These are phyloP conservation scores for Oedothorax gibbosus DNA, from an alignment of 1,140 invertebrate species.

Conservation along the genomic window DNA sequence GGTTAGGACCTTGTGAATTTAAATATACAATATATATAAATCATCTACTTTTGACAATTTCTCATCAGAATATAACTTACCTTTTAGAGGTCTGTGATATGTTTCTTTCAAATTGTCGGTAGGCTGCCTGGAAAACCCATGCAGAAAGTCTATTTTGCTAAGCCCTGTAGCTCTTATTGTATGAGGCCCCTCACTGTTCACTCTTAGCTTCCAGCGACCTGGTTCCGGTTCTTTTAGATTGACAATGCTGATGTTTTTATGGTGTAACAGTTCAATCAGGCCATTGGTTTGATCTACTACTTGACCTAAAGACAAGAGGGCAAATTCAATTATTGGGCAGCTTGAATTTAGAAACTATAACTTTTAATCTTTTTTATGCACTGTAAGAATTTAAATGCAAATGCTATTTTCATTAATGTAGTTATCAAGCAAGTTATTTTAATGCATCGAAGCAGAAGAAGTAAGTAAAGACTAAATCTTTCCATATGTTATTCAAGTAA, in stretches of 20 bases:
- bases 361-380: no score
- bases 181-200: slow-evolving; percentile 75
- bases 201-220: slow-evolving; percentile 75
- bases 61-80: slow-evolving; percentile 70
- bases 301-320: slow-evolving; percentile 65
- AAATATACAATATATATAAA: no score
- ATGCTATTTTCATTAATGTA: no score
- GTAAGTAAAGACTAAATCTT: no score
- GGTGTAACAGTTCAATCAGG: slow-evolving; percentile 73
- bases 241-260: slow-evolving; percentile 76
- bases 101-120: slow-evolving; percentile 72
- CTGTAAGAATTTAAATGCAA: no score
- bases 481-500: no score
- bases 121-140: slow-evolving; percentile 76
- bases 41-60: no score
- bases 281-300: slow-evolving; percentile 68
- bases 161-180: slow-evolving; percentile 77
- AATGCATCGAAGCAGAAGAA: no score
- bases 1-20: no score
- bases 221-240: slow-evolving; percentile 75
- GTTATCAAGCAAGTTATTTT: no score
- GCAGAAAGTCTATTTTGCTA: slow-evolving; percentile 75
- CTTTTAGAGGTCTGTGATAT: slow-evolving; percentile 74
- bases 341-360: no score
- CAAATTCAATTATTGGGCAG: no score